phyloP scores from a whole-genome alignment of 2,797 vertebrate species.

The Sebastes baramenuke region DNA sequence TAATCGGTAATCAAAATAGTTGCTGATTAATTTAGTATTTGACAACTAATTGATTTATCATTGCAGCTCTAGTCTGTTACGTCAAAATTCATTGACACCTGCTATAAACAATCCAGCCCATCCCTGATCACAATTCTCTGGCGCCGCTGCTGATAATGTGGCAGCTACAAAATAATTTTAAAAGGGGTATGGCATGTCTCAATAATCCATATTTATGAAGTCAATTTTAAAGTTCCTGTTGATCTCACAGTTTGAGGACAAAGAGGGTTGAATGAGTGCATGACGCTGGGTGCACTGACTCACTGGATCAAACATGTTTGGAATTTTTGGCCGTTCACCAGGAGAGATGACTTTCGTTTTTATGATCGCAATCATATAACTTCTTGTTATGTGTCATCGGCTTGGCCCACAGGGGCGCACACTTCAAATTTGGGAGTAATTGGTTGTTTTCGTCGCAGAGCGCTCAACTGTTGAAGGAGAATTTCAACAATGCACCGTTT shows the following conservation, averaged over 20 bases:
- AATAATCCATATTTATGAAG: not conserved
- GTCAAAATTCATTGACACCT: too few species aligned
- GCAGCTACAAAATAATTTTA: too few species aligned
- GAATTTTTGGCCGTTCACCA: slow-evolving; percentile 52
- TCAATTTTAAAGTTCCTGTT: not conserved
- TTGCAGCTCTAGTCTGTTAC: too few species aligned
- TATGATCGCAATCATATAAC: slow-evolving; percentile 49
- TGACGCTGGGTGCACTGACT: slow-evolving; percentile 8
- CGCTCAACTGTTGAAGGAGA: not conserved
- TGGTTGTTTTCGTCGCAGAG: slow-evolving; percentile 38
- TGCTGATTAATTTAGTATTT: too few species aligned
- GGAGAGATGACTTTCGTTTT: slow-evolving; percentile 49
- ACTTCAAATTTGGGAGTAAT: slow-evolving; percentile 39
- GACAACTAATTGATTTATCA: too few species aligned
- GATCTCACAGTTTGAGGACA: not conserved
- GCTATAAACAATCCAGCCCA: too few species aligned
- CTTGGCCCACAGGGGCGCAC: slow-evolving; percentile 4
- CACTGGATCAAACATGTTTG: slow-evolving; percentile 47
- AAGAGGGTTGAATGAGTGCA: slow-evolving; percentile 48
- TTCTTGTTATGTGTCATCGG: slow-evolving; percentile 45
- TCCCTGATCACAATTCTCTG: too few species aligned
- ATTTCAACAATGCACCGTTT: slow-evolving; percentile 31
- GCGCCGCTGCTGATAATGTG: too few species aligned
- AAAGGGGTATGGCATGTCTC: not conserved
- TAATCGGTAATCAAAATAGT: too few species aligned